These are phyloP conservation scores for Equus przewalskii DNA, from an alignment of 2,113 vertebrate species.

Conservation along the genomic window DNA sequence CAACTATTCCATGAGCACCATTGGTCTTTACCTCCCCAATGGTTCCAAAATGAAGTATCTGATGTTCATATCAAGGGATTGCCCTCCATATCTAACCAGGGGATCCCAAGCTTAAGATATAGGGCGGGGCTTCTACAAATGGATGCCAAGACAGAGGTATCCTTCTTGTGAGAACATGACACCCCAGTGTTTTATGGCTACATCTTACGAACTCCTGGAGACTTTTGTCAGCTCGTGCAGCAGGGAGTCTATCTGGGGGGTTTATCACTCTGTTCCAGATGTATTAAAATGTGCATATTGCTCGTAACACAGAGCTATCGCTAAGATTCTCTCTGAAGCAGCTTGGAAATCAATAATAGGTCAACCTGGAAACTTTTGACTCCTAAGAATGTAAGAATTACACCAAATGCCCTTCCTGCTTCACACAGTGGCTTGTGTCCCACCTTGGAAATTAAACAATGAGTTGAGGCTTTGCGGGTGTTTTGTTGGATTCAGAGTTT, in stretches of 20 bases:
- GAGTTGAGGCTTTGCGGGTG: neutral
- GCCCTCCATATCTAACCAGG: neutral
- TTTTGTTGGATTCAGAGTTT: neutral
- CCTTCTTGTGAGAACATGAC: neutral
- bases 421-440: neutral
- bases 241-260: neutral
- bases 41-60: neutral
- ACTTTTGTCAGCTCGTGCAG: neutral
- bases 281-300: neutral
- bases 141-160: neutral
- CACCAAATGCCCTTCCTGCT: neutral
- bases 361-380: neutral
- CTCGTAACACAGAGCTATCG: neutral
- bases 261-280: neutral
- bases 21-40: neutral
- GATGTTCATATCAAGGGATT: neutral
- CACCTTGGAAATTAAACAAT: neutral
- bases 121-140: neutral
- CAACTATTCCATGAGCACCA: neutral
- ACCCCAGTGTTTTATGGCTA: neutral
- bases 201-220: neutral
- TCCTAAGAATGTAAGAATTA: neutral
- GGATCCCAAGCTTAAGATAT: neutral
- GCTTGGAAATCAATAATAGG: neutral
- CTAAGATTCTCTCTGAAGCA: conserved; percentile 6